phyloP scores from a whole-genome alignment of 2,888 invertebrate species.

The Drosophila meridionalis region DNA sequence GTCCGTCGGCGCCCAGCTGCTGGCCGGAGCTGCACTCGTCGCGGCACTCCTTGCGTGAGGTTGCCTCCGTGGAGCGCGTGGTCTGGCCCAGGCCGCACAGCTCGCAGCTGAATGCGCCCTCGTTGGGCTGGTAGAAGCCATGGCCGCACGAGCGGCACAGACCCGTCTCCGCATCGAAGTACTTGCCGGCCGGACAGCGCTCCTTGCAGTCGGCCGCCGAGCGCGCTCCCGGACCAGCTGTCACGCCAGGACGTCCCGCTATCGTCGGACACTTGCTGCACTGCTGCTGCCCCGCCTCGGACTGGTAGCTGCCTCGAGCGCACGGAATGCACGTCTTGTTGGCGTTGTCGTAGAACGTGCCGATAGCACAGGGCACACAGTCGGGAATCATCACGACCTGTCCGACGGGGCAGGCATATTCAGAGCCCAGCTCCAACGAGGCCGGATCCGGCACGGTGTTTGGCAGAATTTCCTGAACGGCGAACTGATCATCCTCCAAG shows the following conservation, averaged over 20 bases:
- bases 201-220: slow-evolving; percentile 96
- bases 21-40: slow-evolving; percentile 93
- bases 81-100: slow-evolving; percentile 96
- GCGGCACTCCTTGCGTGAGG: slow-evolving; percentile 93
- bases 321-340: slow-evolving; percentile 93
- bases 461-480: slow-evolving; percentile 95
- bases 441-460: slow-evolving; percentile 98
- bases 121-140: slow-evolving; percentile 96
- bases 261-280: slow-evolving; percentile 96
- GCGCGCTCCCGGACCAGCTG: slow-evolving; percentile 93
- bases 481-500: slow-evolving; percentile 96
- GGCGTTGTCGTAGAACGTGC: slow-evolving; percentile 92
- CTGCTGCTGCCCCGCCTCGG: slow-evolving; percentile 94
- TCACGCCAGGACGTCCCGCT: slow-evolving; percentile 95
- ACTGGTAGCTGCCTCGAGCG: slow-evolving; percentile 96
- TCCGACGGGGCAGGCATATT: slow-evolving; percentile 96
- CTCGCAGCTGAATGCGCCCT: slow-evolving; percentile 95
- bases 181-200: slow-evolving; percentile 97
- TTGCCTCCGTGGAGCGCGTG: slow-evolving; percentile 95
- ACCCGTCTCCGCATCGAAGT: slow-evolving; percentile 94
- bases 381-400: slow-evolving; percentile 97
- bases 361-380: slow-evolving; percentile 97
- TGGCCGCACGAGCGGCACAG: slow-evolving; percentile 96
- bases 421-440: slow-evolving; percentile 93
- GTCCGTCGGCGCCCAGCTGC: slow-evolving; percentile 94